A percentile compares a stretch with the other conserved stretches of the same genome.
These are phyloP conservation scores for Cydia amplana DNA, from an alignment of 1,140 invertebrate genomes.

Conservation along the genomic window DNA sequence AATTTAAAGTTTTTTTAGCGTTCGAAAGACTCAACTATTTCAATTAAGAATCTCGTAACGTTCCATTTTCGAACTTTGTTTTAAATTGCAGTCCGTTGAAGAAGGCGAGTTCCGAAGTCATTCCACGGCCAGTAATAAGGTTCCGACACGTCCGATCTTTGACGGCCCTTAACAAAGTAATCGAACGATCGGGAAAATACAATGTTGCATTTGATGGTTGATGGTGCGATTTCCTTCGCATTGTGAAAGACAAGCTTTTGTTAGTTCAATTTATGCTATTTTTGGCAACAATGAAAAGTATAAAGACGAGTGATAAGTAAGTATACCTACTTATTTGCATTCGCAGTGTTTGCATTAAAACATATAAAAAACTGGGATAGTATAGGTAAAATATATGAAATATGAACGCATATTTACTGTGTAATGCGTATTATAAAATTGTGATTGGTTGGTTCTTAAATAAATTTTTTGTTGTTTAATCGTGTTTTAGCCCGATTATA, in stretches of 20 bases:
- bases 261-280: constrained; percentile 6
- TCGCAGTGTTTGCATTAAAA: not conserved
- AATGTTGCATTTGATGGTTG: constrained; percentile 26
- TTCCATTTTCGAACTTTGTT: constrained; percentile 55
- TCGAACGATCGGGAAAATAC: constrained; percentile 36
- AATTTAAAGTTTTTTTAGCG: constrained; percentile 30
- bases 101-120: constrained; percentile 51
- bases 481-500: no score
- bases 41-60: constrained; percentile 60
- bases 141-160: constrained; percentile 46
- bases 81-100: constrained; percentile 48
- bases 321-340: not conserved
- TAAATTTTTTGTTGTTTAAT: no score
- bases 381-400: no score
- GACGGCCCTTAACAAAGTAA: constrained; percentile 44
- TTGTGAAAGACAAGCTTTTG: constrained; percentile 20
- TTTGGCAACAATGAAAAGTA: not conserved
- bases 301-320: not conserved
- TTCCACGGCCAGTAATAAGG: constrained; percentile 46
- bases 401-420: no score
- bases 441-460: no score
- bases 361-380: no score
- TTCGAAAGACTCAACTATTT: constrained; percentile 63
- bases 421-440: no score
- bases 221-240: constrained; percentile 24